phyloP scores from a whole-genome alignment of 2,888 invertebrate species.

The Agrochola litura region DNA sequence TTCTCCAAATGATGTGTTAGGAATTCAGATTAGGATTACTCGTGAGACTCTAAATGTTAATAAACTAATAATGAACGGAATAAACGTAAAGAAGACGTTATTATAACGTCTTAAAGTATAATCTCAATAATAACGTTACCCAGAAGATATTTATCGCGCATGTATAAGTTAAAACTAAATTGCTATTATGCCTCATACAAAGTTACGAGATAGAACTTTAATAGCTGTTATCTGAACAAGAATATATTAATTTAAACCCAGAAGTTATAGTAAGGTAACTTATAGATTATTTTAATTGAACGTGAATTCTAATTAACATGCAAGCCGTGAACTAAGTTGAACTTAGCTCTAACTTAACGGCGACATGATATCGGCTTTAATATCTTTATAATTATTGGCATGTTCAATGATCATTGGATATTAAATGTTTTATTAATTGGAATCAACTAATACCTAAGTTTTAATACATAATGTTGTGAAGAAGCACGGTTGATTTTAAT shows the following conservation, averaged over 20 bases:
- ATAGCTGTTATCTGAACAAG: conserved; percentile 53
- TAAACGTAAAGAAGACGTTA: conserved; percentile 26
- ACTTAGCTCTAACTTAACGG: conserved; percentile 58
- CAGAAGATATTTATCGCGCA: conserved; percentile 48
- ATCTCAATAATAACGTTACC: conserved; percentile 34
- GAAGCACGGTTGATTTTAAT: neutral
- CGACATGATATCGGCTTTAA: conserved; percentile 62
- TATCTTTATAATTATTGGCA: conserved; percentile 66
- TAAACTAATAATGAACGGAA: conserved; percentile 34
- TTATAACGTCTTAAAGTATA: conserved; percentile 36
- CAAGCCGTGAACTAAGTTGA: conserved; percentile 64
- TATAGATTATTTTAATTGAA: conserved; percentile 70
- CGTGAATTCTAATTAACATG: conserved; percentile 70
- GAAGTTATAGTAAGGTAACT: conserved; percentile 62
- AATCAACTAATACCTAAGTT: conserved; percentile 31
- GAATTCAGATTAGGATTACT: conserved; percentile 12
- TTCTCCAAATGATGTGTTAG: neutral
- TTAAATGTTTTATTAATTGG: conserved; percentile 54
- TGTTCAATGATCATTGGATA: conserved; percentile 56
- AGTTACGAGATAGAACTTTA: conserved; percentile 58
- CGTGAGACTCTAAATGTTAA: conserved; percentile 34
- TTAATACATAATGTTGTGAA: conserved; percentile 5
- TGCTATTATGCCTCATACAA: conserved; percentile 49
- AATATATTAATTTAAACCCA: conserved; percentile 63
- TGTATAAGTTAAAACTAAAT: conserved; percentile 50